Evolutionary conservation across 2,888 invertebrate genomes (phyloP).

Genomic region (Alloplasta piceator): DNA sequence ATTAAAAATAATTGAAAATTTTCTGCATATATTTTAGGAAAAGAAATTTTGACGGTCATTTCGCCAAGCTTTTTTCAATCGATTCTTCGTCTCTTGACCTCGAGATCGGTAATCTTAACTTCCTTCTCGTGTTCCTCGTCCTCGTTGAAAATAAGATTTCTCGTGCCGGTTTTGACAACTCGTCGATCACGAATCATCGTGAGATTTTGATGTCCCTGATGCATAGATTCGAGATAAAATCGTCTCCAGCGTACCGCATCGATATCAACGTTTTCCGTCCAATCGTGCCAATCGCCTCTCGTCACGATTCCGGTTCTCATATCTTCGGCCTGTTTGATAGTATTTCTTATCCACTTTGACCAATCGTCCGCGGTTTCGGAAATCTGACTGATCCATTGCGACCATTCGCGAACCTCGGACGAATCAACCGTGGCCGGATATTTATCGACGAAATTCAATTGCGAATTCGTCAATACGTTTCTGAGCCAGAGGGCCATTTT

Average conservation of each 20-base stretch:
- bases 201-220: constrained; percentile 72
- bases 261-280: constrained; percentile 68
- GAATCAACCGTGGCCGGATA: constrained; percentile 74
- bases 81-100: constrained; percentile 16
- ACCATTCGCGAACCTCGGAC: constrained; percentile 72
- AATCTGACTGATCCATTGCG: constrained; percentile 71
- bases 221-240: constrained; percentile 72
- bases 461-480: constrained; percentile 68
- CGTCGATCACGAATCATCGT: constrained; percentile 71
- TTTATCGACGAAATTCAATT: constrained; percentile 68
- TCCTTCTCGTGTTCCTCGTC: constrained; percentile 43
- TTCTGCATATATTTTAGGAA: no score
- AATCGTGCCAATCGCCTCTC: constrained; percentile 64
- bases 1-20: no score
- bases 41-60: no score
- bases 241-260: constrained; percentile 73
- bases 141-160: constrained; percentile 17
- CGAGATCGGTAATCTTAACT: constrained; percentile 60
- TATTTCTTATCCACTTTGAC: constrained; percentile 73
- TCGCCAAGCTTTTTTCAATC: not conserved
- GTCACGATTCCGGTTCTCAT: constrained; percentile 68
- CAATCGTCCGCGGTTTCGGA: constrained; percentile 72
- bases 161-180: constrained; percentile 72
- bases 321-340: constrained; percentile 67
- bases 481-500: constrained; percentile 76